phyloP scores from a whole-genome alignment of 2,888 invertebrate genomes.

The Leptinotarsa peninsularis region DNA sequence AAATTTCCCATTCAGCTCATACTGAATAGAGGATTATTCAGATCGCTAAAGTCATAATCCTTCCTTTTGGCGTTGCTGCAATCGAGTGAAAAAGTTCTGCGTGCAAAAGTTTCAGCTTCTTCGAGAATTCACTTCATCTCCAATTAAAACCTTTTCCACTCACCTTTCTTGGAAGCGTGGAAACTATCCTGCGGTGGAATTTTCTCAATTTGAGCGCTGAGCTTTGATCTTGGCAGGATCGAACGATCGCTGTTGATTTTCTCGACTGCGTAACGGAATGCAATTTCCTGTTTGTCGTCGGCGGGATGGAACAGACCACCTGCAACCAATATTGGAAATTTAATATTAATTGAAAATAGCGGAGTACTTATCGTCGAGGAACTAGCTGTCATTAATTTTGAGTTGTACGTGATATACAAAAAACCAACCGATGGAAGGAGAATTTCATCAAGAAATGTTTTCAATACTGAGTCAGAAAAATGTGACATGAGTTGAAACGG shows the following conservation, averaged over 20 bases:
- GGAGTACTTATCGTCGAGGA: background rate
- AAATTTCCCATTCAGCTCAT: no score
- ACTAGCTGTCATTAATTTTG: no score
- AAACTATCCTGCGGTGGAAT: constrained; percentile 94
- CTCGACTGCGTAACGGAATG: constrained; percentile 93
- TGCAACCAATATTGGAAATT: constrained; percentile 60
- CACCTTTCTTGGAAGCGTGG: constrained; percentile 93
- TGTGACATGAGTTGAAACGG: background rate
- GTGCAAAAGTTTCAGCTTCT: no score
- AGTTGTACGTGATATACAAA: no score
- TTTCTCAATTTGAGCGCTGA: constrained; percentile 89
- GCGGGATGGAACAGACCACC: constrained; percentile 91
- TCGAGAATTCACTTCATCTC: background rate
- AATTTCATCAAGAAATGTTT: background rate
- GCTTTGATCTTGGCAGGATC: constrained; percentile 85
- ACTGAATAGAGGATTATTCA: no score
- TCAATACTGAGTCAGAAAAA: background rate
- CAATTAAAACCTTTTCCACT: constrained; percentile 51
- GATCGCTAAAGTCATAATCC: no score
- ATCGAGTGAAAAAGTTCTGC: no score
- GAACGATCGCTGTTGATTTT: constrained; percentile 87
- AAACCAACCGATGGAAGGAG: no score
- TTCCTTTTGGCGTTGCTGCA: no score
- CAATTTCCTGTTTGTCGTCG: constrained; percentile 89
- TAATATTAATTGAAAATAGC: constrained; percentile 25